These are phyloP conservation scores for Silurus lanzhouensis DNA, from an alignment of 2,797 vertebrate species.

Conservation along the genomic window DNA sequence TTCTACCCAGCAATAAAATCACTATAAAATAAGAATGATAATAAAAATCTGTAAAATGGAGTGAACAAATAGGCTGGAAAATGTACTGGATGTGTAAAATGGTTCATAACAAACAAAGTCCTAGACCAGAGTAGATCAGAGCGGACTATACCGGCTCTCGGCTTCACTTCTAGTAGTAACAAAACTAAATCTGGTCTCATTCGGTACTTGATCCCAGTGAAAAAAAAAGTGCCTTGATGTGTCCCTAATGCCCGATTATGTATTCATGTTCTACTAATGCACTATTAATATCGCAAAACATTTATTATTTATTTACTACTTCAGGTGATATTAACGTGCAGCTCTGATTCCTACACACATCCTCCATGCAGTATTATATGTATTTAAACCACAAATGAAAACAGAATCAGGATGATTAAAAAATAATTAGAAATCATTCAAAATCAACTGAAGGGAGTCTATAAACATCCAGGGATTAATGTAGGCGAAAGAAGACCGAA, in stretches of 20 bases:
- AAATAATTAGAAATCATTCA: background rate
- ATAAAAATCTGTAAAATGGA: background rate
- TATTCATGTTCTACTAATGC: conserved; percentile 2
- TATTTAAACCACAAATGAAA: background rate
- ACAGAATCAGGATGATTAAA: background rate
- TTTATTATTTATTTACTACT: background rate
- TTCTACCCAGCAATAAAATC: background rate
- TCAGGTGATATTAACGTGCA: background rate
- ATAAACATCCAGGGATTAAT: background rate
- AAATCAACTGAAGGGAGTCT: background rate
- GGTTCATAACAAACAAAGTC: background rate
- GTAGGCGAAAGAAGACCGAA: background rate
- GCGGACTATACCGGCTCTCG: background rate
- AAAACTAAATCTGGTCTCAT: conserved; percentile 3
- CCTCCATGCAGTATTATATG: background rate
- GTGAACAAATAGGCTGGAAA: background rate
- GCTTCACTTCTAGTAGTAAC: background rate
- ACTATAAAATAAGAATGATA: no score
- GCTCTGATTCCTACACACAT: no score
- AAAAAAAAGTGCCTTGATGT: background rate
- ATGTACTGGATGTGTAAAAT: background rate
- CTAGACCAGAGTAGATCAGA: background rate
- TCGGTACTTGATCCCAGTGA: background rate
- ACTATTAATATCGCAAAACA: background rate
- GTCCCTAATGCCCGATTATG: background rate